phyloP scores from a whole-genome alignment of 2,797 vertebrate species.

The Halcyon chelicuti region DNA sequence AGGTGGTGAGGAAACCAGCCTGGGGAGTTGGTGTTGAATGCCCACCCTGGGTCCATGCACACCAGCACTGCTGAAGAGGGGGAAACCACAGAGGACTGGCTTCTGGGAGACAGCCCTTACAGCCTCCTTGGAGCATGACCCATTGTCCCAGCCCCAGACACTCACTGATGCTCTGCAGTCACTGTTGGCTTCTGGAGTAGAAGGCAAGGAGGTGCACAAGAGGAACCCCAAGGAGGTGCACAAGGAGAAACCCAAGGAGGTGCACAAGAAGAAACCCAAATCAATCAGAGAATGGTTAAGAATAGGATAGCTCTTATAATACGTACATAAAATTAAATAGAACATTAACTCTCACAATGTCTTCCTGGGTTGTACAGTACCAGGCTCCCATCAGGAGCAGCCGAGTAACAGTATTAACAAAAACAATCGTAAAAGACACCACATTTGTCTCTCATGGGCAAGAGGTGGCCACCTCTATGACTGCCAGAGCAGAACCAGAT shows the following conservation, averaged over 20 bases:
- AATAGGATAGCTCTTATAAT: background rate
- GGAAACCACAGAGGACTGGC: background rate
- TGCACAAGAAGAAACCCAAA: background rate
- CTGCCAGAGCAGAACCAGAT: background rate
- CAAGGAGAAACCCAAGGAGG: background rate
- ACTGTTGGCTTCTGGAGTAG: background rate
- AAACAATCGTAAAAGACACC: background rate
- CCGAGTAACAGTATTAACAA: background rate
- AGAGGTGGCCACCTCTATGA: fast-evolving
- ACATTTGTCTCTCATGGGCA: background rate
- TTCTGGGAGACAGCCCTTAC: fast-evolving
- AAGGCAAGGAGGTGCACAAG: background rate
- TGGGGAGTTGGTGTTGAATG: background rate
- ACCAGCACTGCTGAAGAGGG: too few relatives aligned
- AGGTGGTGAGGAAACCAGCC: background rate
- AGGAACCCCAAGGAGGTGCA: background rate
- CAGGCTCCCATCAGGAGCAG: background rate
- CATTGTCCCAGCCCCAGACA: background rate
- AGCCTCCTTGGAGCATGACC: fast-evolving
- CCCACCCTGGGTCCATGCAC: fast-evolving
- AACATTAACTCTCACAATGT: background rate
- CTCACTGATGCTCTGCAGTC: fast-evolving
- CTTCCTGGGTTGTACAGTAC: background rate
- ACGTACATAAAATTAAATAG: background rate
- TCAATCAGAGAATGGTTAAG: background rate